Evolutionary conservation across 2,888 invertebrate genomes (phyloP).

Genomic region (Cyclophora albipunctata): DNA sequence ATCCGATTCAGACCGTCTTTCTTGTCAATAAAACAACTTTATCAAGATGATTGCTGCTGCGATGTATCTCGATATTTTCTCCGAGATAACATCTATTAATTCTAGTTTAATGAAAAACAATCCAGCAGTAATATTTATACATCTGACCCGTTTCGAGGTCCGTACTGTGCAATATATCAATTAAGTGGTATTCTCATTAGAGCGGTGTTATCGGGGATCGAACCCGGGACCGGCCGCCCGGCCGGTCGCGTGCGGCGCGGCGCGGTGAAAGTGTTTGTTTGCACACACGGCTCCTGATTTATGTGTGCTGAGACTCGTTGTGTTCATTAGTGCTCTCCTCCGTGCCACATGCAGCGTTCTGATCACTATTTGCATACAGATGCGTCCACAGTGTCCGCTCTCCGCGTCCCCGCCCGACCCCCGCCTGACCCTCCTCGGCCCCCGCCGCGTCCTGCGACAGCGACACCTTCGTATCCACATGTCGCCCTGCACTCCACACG

Average conservation of each 20-base stretch:
- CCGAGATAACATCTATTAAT: too few species aligned
- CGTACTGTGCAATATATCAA: constrained; percentile 52
- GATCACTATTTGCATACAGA: too few species aligned
- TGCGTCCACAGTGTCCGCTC: constrained; percentile 13
- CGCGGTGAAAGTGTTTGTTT: constrained; percentile 58
- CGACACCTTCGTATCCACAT: constrained; percentile 55
- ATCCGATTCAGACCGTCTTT: too few species aligned
- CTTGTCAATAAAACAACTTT: too few species aligned
- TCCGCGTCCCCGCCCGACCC: constrained; percentile 21
- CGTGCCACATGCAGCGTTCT: too few species aligned
- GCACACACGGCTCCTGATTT: constrained; percentile 30
- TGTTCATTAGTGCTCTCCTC: constrained; percentile 8
- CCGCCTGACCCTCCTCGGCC: constrained; percentile 18
- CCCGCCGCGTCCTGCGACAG: constrained; percentile 3
- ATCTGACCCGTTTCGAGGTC: constrained; percentile 15
- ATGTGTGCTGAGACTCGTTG: constrained; percentile 8
- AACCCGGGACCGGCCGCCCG: constrained; percentile 31
- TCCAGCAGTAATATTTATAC: too few species aligned
- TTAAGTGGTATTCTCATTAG: constrained; percentile 64
- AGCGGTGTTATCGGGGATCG: constrained; percentile 64
- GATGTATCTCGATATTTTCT: too few species aligned
- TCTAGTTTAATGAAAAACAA: too few species aligned
- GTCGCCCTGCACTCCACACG: constrained; percentile 34
- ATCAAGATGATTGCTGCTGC: too few species aligned
- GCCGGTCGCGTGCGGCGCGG: constrained; percentile 47